phyloP scores from a whole-genome alignment of 2,797 vertebrate species.

The Cyclura pinguis region DNA sequence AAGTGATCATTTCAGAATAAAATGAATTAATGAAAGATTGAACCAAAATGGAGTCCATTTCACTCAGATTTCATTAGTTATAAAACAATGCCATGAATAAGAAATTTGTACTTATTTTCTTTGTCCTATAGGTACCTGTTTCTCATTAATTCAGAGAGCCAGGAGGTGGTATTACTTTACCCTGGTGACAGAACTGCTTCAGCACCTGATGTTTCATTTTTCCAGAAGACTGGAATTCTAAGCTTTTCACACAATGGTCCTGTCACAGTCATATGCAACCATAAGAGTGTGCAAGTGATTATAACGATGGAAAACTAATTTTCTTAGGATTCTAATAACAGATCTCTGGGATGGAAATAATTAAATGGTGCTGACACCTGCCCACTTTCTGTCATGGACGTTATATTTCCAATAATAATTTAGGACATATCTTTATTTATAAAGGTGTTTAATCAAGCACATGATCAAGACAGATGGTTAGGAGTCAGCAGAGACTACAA shows the following conservation, averaged over 20 bases:
- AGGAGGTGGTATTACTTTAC: neutral
- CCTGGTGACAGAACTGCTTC: neutral
- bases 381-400: slow-evolving; percentile 16
- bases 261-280: too few species aligned
- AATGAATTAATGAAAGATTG: neutral
- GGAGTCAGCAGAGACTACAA: slow-evolving; percentile 56
- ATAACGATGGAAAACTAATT: neutral
- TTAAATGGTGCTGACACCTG: neutral
- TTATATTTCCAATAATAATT: slow-evolving; percentile 43
- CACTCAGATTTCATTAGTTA: neutral
- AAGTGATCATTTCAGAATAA: neutral
- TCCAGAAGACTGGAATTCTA: neutral
- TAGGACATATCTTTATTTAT: slow-evolving; percentile 52
- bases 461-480: slow-evolving; percentile 65
- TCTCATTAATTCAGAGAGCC: neutral
- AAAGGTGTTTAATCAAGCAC: slow-evolving; percentile 55
- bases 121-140: neutral
- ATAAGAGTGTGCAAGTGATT: neutral
- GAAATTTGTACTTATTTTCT: neutral
- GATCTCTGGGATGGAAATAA: neutral
- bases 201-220: neutral
- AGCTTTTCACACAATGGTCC: too few species aligned
- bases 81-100: neutral
- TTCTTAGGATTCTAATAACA: neutral
- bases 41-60: neutral